A percentile compares a stretch with the other conserved stretches of the same genome.
Evolutionary conservation across 2,797 vertebrate species (phyloP).

Genomic region (Macropodus opercularis): DNA sequence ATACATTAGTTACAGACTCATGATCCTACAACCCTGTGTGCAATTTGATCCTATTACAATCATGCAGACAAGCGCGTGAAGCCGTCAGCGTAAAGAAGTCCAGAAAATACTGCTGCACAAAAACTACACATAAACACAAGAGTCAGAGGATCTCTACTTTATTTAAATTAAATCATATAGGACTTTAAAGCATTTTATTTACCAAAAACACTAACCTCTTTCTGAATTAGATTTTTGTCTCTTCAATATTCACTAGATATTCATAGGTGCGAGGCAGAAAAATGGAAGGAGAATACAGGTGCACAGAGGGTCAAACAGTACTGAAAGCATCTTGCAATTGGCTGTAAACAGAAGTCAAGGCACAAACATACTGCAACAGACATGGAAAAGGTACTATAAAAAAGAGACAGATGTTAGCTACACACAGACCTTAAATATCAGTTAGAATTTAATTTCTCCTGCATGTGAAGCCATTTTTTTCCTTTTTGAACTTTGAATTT

Average conservation of each 20-base stretch:
- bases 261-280: constrained; percentile 72
- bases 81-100: no score
- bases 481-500: constrained; percentile 39
- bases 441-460: constrained; percentile 66
- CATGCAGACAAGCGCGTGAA: not conserved
- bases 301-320: constrained; percentile 73
- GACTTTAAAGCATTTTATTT: constrained; percentile 82
- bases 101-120: not conserved
- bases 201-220: constrained; percentile 80
- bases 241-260: constrained; percentile 80
- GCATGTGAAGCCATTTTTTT: constrained; percentile 67
- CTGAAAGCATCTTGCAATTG: constrained; percentile 71
- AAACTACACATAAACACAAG: constrained; percentile 16
- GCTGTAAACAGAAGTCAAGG: constrained; percentile 89
- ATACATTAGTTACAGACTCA: not conserved
- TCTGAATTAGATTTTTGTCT: constrained; percentile 79
- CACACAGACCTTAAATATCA: constrained; percentile 84
- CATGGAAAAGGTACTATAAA: constrained; percentile 69
- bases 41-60: not conserved
- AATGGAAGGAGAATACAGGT: constrained; percentile 60
- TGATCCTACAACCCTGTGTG: not conserved
- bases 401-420: constrained; percentile 77
- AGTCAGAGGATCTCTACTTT: constrained; percentile 82
- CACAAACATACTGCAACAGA: constrained; percentile 85
- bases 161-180: constrained; percentile 86